phyloP scores from a whole-genome alignment of 2,888 invertebrate species.

The Microctonus hyperodae region DNA sequence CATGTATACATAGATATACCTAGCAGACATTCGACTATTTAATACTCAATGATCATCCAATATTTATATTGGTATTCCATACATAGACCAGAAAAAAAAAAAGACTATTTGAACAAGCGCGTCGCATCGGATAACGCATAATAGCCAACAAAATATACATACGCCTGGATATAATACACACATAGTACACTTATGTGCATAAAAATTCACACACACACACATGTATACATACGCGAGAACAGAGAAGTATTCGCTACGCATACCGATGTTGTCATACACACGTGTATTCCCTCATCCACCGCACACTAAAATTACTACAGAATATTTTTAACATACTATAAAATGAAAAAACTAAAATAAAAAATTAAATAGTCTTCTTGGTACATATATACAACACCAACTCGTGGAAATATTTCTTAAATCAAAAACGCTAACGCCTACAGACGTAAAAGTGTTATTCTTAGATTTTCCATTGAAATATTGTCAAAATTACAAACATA shows the following conservation, averaged over 20 bases:
- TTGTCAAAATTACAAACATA: not conserved
- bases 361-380: not conserved
- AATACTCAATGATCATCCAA: constrained; percentile 36
- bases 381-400: not conserved
- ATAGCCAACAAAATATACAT: not conserved
- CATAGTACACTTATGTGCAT: too few relatives aligned
- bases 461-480: constrained; percentile 2
- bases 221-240: constrained; percentile 26
- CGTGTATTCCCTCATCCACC: constrained; percentile 36
- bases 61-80: constrained; percentile 38
- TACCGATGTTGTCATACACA: constrained; percentile 30
- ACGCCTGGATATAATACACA: not conserved
- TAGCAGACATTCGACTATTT: constrained; percentile 13
- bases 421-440: not conserved
- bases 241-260: constrained; percentile 37
- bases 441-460: not conserved
- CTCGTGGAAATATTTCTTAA: not conserved
- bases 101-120: constrained; percentile 20
- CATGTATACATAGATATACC: not conserved
- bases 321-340: not conserved
- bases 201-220: not conserved
- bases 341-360: not conserved
- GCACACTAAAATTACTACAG: constrained; percentile 12
- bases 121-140: not conserved
- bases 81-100: constrained; percentile 9